Evolutionary conservation across 2,888 invertebrate genomes (phyloP), one percentile per base, ranked within the genome.

Genomic region (Torymus auratus): DNA sequence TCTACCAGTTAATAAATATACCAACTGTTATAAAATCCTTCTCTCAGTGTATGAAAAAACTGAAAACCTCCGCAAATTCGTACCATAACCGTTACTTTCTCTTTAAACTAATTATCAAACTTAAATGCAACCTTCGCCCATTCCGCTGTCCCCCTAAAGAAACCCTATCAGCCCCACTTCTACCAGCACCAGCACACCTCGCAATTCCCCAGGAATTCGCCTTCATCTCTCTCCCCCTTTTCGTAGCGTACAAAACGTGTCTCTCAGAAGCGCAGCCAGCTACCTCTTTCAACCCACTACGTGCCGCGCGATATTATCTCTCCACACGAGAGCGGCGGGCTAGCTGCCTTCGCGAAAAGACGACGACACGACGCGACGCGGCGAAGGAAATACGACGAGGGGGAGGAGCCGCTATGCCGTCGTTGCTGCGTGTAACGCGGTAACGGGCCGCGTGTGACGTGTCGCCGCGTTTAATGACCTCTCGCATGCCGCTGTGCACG

Each of bases 391-490:
- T 55, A 41, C 68, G 11, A 5, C 12, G 41, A 11, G 14, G 0
- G 13, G 58, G 0, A 13, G 5, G n/a, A 20, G 20, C 20, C 20
- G 64, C 5, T 12, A 28, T 17, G 15, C n/a, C 53, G 55, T 17
- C 14, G 28, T 20, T 15, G 11, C 52, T 15, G 75, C 17, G 10
- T 65, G 20, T 50, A 65, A 58, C 50, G 56, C 13, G 65, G 50
- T 4, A 41, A 10, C 17, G 61, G n/a, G 13, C 17, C 15, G 64
- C 56, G 50, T 60, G 62, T 28, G 69, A 73, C 73, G 64, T 52
- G 69, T 60, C 62, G n/a, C 50, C 23, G 53, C 69, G 74, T 81
- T 78, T 81, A 81, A 81, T 81, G 81, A 65, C 78, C 71, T 78
- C 71, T 78, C 71, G 70, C 71, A 62, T 67, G 64, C 15, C 78